phyloP scores from a whole-genome alignment of 2,888 invertebrate genomes.

The Calliscelio sp. region DNA sequence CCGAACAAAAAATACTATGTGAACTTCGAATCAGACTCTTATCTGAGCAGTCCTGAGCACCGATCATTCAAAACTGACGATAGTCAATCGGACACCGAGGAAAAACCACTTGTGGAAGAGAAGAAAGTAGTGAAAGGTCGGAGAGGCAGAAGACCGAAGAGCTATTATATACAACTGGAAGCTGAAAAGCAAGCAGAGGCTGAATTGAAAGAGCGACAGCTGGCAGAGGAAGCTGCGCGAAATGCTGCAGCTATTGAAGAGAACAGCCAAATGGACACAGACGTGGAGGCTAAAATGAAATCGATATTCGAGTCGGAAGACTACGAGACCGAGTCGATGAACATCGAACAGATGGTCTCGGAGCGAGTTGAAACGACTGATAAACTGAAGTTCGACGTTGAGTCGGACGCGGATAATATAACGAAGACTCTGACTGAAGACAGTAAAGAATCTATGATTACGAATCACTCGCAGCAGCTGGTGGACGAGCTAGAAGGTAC shows the following conservation, averaged over 20 bases:
- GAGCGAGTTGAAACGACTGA: slow-evolving; percentile 2
- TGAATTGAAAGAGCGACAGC: too few relatives aligned
- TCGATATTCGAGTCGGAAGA: background rate
- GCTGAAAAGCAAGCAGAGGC: slow-evolving; percentile 17
- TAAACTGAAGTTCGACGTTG: slow-evolving; percentile 14
- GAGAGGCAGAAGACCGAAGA: slow-evolving; percentile 54
- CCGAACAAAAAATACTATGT: slow-evolving; percentile 80
- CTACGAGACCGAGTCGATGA: background rate
- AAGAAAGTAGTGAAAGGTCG: slow-evolving; percentile 42
- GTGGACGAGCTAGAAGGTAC: background rate
- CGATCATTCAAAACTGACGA: slow-evolving; percentile 80
- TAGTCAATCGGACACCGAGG: slow-evolving; percentile 82
- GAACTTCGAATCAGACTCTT: slow-evolving; percentile 76
- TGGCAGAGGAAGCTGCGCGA: too few relatives aligned
- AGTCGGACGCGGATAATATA: background rate
- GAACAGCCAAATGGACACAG: background rate
- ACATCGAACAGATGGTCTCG: background rate
- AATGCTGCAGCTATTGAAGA: background rate
- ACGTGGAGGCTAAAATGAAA: background rate
- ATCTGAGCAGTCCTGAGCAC: slow-evolving; percentile 79
- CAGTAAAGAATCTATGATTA: too few relatives aligned
- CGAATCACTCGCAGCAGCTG: too few relatives aligned
- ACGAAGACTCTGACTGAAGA: background rate
- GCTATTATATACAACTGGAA: slow-evolving; percentile 49
- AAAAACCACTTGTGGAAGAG: slow-evolving; percentile 73